A percentile compares a stretch with the other conserved stretches of the same genome.
phyloP scores from a whole-genome alignment of 1,140 invertebrate genomes.

The Pararge aegeria region DNA sequence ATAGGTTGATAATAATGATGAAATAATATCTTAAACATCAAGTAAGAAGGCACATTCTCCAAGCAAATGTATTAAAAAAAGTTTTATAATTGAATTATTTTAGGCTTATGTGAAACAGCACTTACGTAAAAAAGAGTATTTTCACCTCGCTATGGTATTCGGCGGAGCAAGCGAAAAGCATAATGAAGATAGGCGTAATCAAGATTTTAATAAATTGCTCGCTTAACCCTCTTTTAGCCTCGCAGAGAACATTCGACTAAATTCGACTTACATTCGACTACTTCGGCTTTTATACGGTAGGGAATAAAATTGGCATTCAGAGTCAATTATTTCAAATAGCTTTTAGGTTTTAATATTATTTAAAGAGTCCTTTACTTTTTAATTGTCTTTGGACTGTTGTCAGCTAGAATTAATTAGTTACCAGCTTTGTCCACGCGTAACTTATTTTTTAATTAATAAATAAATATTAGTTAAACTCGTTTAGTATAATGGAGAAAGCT shows the following conservation, averaged over 20 bases:
- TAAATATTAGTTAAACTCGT: too few species aligned
- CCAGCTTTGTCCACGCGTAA: too few species aligned
- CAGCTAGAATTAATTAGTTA: too few species aligned
- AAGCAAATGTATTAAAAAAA: too few species aligned
- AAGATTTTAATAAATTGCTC: slow-evolving; percentile 32
- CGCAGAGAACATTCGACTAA: slow-evolving; percentile 5
- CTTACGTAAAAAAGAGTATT: slow-evolving; percentile 8
- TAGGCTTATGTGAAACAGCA: background rate
- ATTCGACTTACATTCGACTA: background rate
- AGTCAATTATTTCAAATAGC: background rate
- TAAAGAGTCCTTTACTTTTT: too few species aligned
- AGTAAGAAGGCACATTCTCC: too few species aligned
- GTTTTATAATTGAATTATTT: background rate
- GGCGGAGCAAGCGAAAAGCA: slow-evolving; percentile 22
- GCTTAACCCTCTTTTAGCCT: slow-evolving; percentile 22
- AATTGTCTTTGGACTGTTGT: too few species aligned
- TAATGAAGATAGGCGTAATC: slow-evolving; percentile 30
- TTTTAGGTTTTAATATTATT: too few species aligned
- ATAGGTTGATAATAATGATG: too few species aligned
- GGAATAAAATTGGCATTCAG: background rate
- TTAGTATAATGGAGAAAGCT: too few species aligned
- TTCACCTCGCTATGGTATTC: slow-evolving; percentile 22
- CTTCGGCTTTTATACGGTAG: background rate
- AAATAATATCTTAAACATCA: too few species aligned
- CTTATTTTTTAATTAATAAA: too few species aligned